Evolutionary conservation across 2,888 invertebrate species (phyloP).

Genomic region (Cheilosia pagana): DNA sequence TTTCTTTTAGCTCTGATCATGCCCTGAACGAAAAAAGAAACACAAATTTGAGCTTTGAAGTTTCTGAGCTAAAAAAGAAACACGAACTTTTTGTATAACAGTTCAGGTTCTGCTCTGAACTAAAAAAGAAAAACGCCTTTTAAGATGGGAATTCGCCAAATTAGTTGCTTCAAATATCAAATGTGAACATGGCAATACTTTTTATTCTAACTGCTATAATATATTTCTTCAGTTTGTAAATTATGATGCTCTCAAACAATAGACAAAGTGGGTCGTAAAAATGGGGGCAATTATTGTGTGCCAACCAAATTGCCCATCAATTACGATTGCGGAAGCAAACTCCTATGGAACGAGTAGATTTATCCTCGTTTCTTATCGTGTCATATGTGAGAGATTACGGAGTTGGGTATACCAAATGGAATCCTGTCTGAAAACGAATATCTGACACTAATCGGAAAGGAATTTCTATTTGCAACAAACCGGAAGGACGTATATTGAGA

Average conservation of each 20-base stretch:
- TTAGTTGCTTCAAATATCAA: not conserved
- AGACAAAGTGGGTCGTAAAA: conserved; percentile 6
- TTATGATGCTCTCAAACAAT: not conserved
- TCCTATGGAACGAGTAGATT: conserved; percentile 4
- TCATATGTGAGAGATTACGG: conserved; percentile 32
- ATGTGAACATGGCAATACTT: not conserved
- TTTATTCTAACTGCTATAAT: not conserved
- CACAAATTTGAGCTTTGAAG: too few relatives aligned
- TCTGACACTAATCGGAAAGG: conserved; percentile 24
- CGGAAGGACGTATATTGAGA: conserved; percentile 16
- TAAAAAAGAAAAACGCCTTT: too few relatives aligned
- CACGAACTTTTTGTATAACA: too few relatives aligned
- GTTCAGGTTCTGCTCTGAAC: too few relatives aligned
- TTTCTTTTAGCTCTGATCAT: too few relatives aligned
- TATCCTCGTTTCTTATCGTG: conserved; percentile 10
- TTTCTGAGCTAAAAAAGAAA: too few relatives aligned
- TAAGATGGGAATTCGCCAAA: too few relatives aligned
- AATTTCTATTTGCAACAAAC: conserved; percentile 14
- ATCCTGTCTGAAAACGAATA: not conserved
- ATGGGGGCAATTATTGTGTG: conserved; percentile 10
- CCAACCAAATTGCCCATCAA: conserved; percentile 35
- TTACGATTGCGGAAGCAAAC: conserved; percentile 18
- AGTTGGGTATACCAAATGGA: not conserved
- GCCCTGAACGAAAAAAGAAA: too few relatives aligned
- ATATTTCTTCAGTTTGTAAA: not conserved